phyloP scores from a whole-genome alignment of 64 coral and sea anemone species.

The Stichodactyla mertensii region DNA sequence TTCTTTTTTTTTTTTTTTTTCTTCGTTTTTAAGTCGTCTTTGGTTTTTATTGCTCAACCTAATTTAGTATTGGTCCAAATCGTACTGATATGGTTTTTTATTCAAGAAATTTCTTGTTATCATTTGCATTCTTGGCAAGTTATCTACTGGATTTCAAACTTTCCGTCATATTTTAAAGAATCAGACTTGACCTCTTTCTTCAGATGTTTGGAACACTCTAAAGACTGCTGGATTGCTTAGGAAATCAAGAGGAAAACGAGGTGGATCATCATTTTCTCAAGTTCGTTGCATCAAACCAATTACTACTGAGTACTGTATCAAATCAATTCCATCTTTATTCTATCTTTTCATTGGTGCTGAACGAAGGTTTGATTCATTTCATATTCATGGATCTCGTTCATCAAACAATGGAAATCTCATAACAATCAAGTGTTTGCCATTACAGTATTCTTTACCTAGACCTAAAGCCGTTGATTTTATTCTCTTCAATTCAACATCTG shows the following conservation, averaged over 20 bases:
- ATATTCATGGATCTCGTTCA: background rate
- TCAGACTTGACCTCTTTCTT: background rate
- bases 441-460: background rate
- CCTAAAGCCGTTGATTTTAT: background rate
- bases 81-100: background rate
- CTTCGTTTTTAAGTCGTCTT: no score
- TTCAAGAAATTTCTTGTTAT: background rate
- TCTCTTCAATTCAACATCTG: slow-evolving; percentile 9
- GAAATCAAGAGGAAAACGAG: background rate
- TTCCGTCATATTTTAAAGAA: background rate
- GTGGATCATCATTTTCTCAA: background rate
- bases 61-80: no score
- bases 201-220: background rate
- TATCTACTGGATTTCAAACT: background rate
- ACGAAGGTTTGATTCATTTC: background rate
- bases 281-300: background rate
- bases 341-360: background rate
- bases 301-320: background rate
- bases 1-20: no score
- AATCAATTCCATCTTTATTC: background rate
- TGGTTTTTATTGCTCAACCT: no score
- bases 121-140: background rate
- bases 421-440: background rate
- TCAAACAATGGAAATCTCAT: background rate
- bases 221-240: background rate